A percentile compares a stretch with the other conserved stretches of the same genome.
These are phyloP conservation scores for Phenganax marumi DNA, from an alignment of 92 coral and sea anemone species.

Conservation along the genomic window DNA sequence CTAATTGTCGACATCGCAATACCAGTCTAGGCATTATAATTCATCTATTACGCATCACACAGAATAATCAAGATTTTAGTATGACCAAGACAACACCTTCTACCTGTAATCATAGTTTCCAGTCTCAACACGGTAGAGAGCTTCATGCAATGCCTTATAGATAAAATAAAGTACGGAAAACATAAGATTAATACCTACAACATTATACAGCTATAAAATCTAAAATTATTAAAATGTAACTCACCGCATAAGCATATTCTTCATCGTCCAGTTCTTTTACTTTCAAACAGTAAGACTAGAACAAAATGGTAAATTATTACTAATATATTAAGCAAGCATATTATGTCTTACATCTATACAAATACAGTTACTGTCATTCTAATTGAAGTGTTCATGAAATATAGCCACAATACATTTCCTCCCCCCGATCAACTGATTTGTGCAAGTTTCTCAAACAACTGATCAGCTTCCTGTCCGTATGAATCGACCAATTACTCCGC, in stretches of 20 bases:
- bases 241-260: constrained; percentile 98
- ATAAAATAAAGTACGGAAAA: not conserved
- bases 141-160: constrained; percentile 87
- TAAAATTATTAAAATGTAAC: constrained; percentile 37
- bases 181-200: not conserved
- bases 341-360: not conserved
- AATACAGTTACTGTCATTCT: too few relatives aligned
- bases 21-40: constrained; percentile 62
- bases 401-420: too few relatives aligned
- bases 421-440: too few relatives aligned
- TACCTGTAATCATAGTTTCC: constrained; percentile 99
- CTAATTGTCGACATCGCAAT: constrained; percentile 93
- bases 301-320: constrained; percentile 11
- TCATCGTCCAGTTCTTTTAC: constrained; percentile 99
- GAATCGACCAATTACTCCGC: too few relatives aligned
- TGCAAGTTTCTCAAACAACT: too few relatives aligned
- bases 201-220: too few relatives aligned
- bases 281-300: constrained; percentile 89
- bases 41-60: not conserved
- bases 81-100: not conserved
- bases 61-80: not conserved
- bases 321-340: not conserved
- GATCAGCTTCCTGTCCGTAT: too few relatives aligned
- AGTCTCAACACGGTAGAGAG: constrained; percentile 96
- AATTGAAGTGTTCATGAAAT: too few relatives aligned